Percentiles rank a stretch among this genome's conserved stretches.
These are phyloP conservation scores for Epinephelus cyanopodus DNA, from an alignment of 2,113 vertebrate genomes.

Conservation along the genomic window DNA sequence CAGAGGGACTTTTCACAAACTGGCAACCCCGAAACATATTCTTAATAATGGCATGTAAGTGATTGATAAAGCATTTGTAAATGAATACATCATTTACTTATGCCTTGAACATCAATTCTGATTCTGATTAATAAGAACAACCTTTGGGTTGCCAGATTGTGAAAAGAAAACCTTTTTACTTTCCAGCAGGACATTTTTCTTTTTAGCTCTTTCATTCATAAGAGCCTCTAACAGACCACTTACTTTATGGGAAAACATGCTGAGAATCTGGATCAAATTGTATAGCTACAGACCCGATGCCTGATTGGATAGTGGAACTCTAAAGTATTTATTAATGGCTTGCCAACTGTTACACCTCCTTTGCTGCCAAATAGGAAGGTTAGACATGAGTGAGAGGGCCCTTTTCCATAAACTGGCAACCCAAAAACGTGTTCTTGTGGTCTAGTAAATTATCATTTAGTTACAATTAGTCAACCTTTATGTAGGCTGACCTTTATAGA, in stretches of 20 bases:
- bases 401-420: constrained; percentile 3
- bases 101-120: neutral
- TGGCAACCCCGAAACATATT: too few relatives aligned
- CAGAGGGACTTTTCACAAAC: too few relatives aligned
- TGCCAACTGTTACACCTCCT: neutral
- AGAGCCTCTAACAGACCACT: neutral
- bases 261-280: neutral
- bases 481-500: neutral
- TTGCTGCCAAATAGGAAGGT: neutral
- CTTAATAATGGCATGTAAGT: too few relatives aligned
- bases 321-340: neutral
- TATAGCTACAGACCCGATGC: neutral
- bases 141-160: neutral
- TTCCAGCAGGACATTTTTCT: too few relatives aligned
- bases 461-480: neutral
- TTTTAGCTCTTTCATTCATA: neutral
- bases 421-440: neutral
- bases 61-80: too few relatives aligned
- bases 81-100: neutral
- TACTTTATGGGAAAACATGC: neutral
- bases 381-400: neutral
- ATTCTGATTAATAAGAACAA: neutral
- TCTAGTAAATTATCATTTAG: neutral
- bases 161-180: too few relatives aligned
- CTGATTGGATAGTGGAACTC: neutral